These are phyloP conservation scores for Pachypeltis micranthus DNA, from an alignment of 1,140 invertebrate genomes.

Conservation along the genomic window DNA sequence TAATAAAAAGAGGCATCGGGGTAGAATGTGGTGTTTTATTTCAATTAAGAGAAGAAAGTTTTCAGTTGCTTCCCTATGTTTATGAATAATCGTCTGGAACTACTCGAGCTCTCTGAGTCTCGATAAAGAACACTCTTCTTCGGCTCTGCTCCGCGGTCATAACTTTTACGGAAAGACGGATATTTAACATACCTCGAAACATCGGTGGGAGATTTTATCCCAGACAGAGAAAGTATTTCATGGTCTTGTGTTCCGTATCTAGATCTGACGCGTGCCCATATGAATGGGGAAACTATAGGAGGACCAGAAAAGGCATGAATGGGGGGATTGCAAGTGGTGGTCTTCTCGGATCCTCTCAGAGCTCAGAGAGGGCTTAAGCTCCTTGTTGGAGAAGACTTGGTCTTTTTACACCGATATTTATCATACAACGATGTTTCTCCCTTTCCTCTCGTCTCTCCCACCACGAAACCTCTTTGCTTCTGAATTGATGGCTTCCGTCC, in stretches of 20 bases:
- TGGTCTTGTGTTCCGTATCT: not conserved
- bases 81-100: no score
- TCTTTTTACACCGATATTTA: not conserved
- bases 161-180: not conserved
- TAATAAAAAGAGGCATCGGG: no score
- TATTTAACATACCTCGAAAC: not conserved
- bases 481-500: constrained; percentile 14
- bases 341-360: not conserved
- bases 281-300: not conserved
- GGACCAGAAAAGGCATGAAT: not conserved
- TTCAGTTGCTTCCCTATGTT: no score
- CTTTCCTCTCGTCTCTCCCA: not conserved
- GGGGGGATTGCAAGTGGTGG: not conserved
- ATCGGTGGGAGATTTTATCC: not conserved
- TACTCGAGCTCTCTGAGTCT: no score
- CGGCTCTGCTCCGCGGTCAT: no score
- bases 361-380: not conserved
- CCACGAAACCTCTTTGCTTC: not conserved
- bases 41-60: no score
- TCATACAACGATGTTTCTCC: no score
- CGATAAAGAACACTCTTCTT: no score
- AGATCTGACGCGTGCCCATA: not conserved
- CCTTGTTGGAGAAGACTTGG: not conserved
- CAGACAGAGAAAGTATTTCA: not conserved
- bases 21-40: no score